Percentiles rank a stretch among this genome's conserved stretches.
These are phyloP conservation scores for Enhydra lutris DNA, from an alignment of 2,113 vertebrate genomes.

Conservation along the genomic window DNA sequence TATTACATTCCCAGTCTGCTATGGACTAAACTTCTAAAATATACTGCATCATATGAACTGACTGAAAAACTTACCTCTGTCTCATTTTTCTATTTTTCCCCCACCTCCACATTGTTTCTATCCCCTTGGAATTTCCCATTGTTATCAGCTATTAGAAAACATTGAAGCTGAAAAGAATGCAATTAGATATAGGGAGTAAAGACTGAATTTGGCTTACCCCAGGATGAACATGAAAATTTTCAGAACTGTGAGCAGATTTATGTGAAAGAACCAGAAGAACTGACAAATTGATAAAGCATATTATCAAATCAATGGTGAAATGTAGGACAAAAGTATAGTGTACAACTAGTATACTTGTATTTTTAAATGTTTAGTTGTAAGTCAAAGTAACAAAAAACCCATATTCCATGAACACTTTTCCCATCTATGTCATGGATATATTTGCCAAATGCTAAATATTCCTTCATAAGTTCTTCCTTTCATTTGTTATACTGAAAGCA, in stretches of 20 bases:
- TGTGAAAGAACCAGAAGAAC: background rate
- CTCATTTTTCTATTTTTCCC: background rate
- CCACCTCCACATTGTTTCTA: background rate
- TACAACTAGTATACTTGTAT: background rate
- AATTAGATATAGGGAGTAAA: background rate
- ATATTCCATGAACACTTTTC: background rate
- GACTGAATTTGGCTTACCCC: background rate
- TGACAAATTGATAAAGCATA: background rate
- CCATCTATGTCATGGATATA: background rate
- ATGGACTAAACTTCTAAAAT: background rate
- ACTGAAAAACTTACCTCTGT: background rate
- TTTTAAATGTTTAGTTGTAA: background rate
- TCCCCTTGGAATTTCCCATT: background rate
- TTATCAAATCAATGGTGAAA: background rate
- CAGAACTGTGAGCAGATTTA: background rate
- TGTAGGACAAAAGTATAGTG: background rate
- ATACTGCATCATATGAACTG: background rate
- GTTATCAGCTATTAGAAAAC: background rate
- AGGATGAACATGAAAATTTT: background rate
- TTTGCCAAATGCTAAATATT: background rate
- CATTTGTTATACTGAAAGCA: background rate
- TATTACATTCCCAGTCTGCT: background rate
- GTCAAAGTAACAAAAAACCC: background rate
- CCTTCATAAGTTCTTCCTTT: background rate
- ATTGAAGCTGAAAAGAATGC: background rate